Percentiles rank a stretch among this genome's conserved stretches.
These are phyloP conservation scores for Himalopsyche phryganea DNA, from an alignment of 1,140 invertebrate species.

Conservation along the genomic window DNA sequence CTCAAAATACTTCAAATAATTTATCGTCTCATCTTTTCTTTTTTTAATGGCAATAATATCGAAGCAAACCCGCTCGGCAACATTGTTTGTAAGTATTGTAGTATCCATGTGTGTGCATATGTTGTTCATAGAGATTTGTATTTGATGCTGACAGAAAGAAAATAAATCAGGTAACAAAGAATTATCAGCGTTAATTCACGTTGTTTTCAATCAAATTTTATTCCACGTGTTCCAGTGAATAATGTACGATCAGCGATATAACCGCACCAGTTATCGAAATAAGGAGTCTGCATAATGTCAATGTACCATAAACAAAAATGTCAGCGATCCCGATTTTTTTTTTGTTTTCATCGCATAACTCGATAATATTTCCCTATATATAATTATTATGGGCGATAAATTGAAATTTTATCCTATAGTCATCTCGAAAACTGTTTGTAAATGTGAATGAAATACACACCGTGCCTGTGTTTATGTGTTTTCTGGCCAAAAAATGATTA, in stretches of 20 bases:
- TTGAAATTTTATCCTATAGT: background rate
- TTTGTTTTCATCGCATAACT: conserved; percentile 38
- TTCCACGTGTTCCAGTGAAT: background rate
- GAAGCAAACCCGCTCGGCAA: conserved; percentile 9
- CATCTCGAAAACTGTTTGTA: too few relatives aligned
- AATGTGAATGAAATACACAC: too few relatives aligned
- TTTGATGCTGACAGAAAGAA: conserved; percentile 31
- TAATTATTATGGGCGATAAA: background rate
- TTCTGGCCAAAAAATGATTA: conserved; percentile 8
- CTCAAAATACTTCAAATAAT: too few relatives aligned
- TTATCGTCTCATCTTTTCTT: too few relatives aligned
- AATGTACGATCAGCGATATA: too few relatives aligned
- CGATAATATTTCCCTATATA: conserved; percentile 14
- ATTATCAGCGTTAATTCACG: background rate
- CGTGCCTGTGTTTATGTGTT: too few relatives aligned
- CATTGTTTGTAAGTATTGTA: conserved; percentile 7
- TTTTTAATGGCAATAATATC: background rate
- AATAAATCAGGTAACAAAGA: conserved; percentile 30
- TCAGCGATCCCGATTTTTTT: conserved; percentile 56
- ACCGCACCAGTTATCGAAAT: conserved; percentile 26
- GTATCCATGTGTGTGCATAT: conserved; percentile 29
- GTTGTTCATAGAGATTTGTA: conserved; percentile 22
- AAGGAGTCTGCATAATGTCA: conserved; percentile 54
- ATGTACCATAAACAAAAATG: conserved; percentile 58
- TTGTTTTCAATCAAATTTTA: background rate